phyloP scores from a whole-genome alignment of 2,113 vertebrate species.

The Felis chaus region DNA sequence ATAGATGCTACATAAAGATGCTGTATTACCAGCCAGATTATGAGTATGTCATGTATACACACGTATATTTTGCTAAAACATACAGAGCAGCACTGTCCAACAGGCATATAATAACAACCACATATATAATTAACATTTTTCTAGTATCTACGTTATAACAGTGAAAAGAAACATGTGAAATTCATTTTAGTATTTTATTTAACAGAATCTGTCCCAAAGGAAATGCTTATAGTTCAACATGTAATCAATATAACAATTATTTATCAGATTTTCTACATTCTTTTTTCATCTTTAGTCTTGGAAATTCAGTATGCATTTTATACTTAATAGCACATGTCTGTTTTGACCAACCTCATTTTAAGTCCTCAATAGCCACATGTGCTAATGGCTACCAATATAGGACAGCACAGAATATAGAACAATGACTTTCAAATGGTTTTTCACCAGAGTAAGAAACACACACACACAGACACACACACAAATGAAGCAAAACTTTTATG shows the following conservation, averaged over 20 bases:
- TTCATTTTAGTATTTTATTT: not conserved
- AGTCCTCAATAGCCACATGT: not conserved
- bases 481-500: not conserved
- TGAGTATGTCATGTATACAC: not conserved
- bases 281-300: not conserved
- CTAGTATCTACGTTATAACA: not conserved
- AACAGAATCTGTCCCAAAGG: not conserved
- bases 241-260: not conserved
- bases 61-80: not conserved
- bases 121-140: not conserved
- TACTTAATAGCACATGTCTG: not conserved
- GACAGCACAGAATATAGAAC: not conserved
- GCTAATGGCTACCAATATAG: not conserved
- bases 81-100: not conserved
- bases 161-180: not conserved
- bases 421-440: not conserved
- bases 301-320: constrained; percentile 10
- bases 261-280: not conserved
- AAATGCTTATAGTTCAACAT: not conserved
- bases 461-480: not conserved
- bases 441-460: not conserved
- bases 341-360: not conserved
- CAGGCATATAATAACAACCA: not conserved
- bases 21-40: not conserved
- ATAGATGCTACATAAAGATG: not conserved